These are phyloP conservation scores for Zeugodacus cucurbitae DNA, from an alignment of 1,140 invertebrate species.

Conservation along the genomic window DNA sequence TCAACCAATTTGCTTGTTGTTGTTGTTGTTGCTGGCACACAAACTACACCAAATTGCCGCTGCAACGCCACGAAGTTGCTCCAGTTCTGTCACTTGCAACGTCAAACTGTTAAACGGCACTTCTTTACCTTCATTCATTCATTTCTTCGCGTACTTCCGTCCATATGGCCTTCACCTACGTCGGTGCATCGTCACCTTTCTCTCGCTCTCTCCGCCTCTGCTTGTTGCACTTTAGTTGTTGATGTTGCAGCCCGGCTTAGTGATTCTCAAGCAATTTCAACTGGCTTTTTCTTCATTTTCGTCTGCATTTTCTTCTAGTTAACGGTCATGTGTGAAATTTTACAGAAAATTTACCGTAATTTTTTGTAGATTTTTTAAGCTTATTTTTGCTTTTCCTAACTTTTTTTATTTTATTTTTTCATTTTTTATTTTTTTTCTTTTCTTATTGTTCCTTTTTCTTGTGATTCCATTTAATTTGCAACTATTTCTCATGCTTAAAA, in stretches of 20 bases:
- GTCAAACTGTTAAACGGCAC: not conserved
- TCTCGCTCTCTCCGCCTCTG: not conserved
- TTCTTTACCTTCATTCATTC: not conserved
- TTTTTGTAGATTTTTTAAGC: not conserved
- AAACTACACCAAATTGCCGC: not conserved
- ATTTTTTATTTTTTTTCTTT: not conserved
- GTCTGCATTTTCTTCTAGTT: not conserved
- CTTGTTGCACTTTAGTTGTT: not conserved
- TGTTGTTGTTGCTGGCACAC: not conserved
- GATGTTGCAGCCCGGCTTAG: not conserved
- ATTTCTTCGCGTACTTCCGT: not conserved
- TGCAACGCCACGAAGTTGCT: conserved; percentile 22
- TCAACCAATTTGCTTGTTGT: not conserved
- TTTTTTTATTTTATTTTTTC: not conserved
- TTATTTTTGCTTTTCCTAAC: not conserved
- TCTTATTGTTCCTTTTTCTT: not conserved
- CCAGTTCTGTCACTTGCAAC: conserved; percentile 14
- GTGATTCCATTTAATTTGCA: not conserved
- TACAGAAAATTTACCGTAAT: conserved; percentile 27
- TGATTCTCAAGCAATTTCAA: not conserved
- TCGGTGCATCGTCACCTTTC: not conserved
- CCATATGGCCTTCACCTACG: not conserved
- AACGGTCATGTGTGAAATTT: not conserved
- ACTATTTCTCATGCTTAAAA: not conserved
- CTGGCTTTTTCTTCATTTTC: not conserved